A percentile compares a stretch with the other conserved stretches of the same genome.
These are phyloP conservation scores for Callyntrura guangdongensis DNA, from an alignment of 2,888 invertebrate species.

Conservation along the genomic window DNA sequence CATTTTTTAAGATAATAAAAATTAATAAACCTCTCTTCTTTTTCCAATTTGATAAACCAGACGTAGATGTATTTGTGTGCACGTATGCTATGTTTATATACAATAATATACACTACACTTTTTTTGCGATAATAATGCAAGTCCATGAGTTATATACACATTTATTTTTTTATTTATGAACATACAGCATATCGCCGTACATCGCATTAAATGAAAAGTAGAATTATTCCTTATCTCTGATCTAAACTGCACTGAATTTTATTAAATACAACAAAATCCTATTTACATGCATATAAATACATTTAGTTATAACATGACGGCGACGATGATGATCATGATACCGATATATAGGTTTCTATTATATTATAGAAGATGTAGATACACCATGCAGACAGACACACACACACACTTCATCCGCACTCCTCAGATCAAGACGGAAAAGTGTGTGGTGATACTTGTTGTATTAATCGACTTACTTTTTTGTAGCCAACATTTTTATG, in stretches of 20 bases:
- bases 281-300: conserved; percentile 54
- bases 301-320: conserved; percentile 6
- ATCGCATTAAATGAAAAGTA: conserved; percentile 8
- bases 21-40: conserved; percentile 63
- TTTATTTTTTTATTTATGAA: conserved; percentile 48
- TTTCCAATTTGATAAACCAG: conserved; percentile 71
- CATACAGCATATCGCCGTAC: background rate
- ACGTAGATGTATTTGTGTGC: background rate
- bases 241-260: conserved; percentile 61
- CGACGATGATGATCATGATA: background rate
- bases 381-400: background rate
- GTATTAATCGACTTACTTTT: conserved; percentile 36
- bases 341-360: background rate
- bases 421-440: background rate
- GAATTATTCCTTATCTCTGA: conserved; percentile 37
- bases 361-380: background rate
- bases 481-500: conserved; percentile 29
- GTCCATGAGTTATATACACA: conserved; percentile 31
- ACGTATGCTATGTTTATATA: background rate
- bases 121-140: conserved; percentile 10
- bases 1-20: conserved; percentile 70
- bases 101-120: background rate
- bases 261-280: conserved; percentile 63
- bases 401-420: background rate
- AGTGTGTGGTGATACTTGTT: conserved; percentile 24